These are phyloP conservation scores for Argyra leucocephala DNA, from an alignment of 2,888 invertebrate genomes.

Conservation along the genomic window DNA sequence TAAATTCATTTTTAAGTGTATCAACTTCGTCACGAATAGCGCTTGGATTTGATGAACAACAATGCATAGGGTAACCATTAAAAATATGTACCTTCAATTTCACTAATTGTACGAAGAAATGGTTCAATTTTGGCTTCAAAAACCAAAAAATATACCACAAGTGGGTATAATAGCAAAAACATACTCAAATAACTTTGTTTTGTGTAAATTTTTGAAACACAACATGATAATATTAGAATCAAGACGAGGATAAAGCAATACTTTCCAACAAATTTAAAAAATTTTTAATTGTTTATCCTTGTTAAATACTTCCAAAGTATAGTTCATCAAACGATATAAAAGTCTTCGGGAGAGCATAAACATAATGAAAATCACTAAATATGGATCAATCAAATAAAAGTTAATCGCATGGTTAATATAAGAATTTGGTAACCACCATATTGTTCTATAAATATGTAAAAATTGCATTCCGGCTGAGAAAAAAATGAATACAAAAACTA, in stretches of 20 bases:
- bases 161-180: conserved; percentile 81
- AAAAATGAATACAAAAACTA: conserved; percentile 71
- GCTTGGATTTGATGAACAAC: conserved; percentile 62
- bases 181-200: conserved; percentile 70
- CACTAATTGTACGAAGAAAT: conserved; percentile 54
- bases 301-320: conserved; percentile 45
- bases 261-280: conserved; percentile 29
- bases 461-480: conserved; percentile 80
- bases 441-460: conserved; percentile 86
- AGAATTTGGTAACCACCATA: conserved; percentile 95
- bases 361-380: conserved; percentile 74
- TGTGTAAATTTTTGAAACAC: conserved; percentile 61
- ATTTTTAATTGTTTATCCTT: conserved; percentile 40
- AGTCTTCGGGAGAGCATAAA: conserved; percentile 72
- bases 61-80: conserved; percentile 59
- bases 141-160: conserved; percentile 66
- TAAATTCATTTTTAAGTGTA: conserved; percentile 74
- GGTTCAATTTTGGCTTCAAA: conserved; percentile 72
- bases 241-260: conserved; percentile 54
- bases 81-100: conserved; percentile 41
- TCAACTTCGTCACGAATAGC: conserved; percentile 78
- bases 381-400: conserved; percentile 84
- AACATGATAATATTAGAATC: conserved; percentile 54
- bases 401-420: conserved; percentile 82
- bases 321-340: conserved; percentile 53